Evolutionary conservation across 2,888 invertebrate species (phyloP).

Genomic region (Harmothoe impar): DNA sequence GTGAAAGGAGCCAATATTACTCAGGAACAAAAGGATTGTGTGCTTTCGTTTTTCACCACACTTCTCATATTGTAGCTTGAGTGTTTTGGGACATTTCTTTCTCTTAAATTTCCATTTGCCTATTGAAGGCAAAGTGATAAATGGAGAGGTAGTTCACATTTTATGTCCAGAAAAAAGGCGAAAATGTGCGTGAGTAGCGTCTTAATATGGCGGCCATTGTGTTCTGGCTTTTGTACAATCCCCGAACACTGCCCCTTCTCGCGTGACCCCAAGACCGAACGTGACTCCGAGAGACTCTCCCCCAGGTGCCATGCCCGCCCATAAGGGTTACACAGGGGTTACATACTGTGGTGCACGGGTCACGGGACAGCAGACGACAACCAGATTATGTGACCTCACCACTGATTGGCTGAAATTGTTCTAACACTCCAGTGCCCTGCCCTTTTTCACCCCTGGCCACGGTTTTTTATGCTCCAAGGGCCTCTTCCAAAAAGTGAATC

Average conservation of each 20-base stretch:
- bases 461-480: background rate
- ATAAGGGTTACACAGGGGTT: constrained; percentile 32
- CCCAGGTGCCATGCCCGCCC: background rate
- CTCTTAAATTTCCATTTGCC: background rate
- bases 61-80: too few species aligned
- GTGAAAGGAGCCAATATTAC: background rate
- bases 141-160: constrained; percentile 10
- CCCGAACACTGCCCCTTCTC: background rate
- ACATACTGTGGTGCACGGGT: constrained; percentile 39
- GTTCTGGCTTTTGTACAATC: constrained; percentile 11
- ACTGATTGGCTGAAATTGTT: constrained; percentile 46
- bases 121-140: background rate
- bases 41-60: too few species aligned
- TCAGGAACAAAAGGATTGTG: too few species aligned
- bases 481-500: background rate
- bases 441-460: constrained; percentile 1
- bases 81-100: background rate
- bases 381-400: constrained; percentile 9
- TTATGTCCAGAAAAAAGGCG: background rate
- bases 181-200: background rate
- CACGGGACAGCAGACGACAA: background rate
- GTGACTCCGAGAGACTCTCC: background rate
- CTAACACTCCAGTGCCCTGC: background rate
- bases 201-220: background rate
- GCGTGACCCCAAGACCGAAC: background rate